A percentile compares a stretch with the other conserved stretches of the same genome.
Conservation (phyloP, 2,797 vertebrate genomes). For the Pampus argenteus region DNA sequence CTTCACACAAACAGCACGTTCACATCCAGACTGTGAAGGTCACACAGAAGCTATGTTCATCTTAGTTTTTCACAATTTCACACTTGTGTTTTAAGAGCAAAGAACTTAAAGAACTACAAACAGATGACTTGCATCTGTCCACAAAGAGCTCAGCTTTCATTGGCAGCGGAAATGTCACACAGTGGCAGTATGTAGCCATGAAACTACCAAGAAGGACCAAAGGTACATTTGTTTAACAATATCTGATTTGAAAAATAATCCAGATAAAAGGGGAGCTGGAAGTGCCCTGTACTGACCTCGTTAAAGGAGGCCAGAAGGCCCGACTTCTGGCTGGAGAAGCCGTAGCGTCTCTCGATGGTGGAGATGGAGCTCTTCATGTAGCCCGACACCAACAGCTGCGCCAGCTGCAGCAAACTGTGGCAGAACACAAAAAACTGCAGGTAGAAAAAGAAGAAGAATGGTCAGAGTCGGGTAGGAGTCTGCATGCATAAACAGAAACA, state of each 20-base stretch:
- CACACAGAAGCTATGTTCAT: too few species aligned
- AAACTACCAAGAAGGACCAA: not conserved
- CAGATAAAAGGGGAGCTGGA: not conserved
- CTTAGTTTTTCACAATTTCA: too few species aligned
- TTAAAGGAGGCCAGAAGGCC: conserved; percentile 93
- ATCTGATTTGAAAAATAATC: not conserved
- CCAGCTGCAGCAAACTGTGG: conserved; percentile 92
- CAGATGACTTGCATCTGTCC: too few species aligned
- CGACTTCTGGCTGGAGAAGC: conserved; percentile 92
- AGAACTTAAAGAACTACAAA: too few species aligned
- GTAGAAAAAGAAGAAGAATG: not conserved
- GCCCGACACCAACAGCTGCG: conserved; percentile 92
- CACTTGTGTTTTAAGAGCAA: too few species aligned
- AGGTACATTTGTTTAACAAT: not conserved
- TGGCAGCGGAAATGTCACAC: too few species aligned
- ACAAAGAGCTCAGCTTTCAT: too few species aligned
- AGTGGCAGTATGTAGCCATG: too few species aligned
- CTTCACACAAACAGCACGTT: too few species aligned
- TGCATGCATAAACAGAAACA: not conserved
- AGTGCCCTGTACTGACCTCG: conserved; percentile 84
- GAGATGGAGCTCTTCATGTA: conserved; percentile 96
- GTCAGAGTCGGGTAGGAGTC: not conserved
- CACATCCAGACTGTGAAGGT: too few species aligned
- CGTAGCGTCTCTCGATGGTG: conserved; percentile 94
- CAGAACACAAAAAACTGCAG: conserved; percentile 94